Conservation (phyloP, 2,888 invertebrate species). For the Cheilosia soror region DNA sequence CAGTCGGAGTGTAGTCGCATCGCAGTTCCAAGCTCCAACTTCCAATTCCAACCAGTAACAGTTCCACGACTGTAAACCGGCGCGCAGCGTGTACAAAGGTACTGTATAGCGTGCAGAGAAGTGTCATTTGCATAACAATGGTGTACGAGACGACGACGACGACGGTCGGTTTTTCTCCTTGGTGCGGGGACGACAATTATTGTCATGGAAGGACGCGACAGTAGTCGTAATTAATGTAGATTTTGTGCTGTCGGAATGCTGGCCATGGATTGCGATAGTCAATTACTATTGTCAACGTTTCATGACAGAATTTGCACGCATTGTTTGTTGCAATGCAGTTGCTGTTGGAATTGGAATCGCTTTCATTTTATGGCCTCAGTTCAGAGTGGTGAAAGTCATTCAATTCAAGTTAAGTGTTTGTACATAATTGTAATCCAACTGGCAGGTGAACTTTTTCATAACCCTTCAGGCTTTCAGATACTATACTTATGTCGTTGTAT, state of each 20-base stretch:
- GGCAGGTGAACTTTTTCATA: too few species aligned
- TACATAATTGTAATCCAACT: too few species aligned
- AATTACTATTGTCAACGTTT: constrained; percentile 34
- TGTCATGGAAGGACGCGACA: constrained; percentile 71
- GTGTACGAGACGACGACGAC: constrained; percentile 26
- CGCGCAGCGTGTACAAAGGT: constrained; percentile 76
- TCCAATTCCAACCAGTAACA: too few species aligned
- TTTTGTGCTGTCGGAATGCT: constrained; percentile 53
- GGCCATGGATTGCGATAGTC: constrained; percentile 47
- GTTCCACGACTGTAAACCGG: not conserved
- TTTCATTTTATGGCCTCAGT: too few species aligned
- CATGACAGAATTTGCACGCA: constrained; percentile 17
- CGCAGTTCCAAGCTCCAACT: not conserved
- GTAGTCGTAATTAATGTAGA: constrained; percentile 66
- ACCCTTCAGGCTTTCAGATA: too few species aligned
- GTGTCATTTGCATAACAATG: constrained; percentile 84
- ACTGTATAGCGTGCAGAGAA: constrained; percentile 80
- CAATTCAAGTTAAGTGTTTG: too few species aligned
- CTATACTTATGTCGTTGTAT: too few species aligned
- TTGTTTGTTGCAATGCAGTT: not conserved
- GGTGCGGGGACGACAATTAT: constrained; percentile 61
- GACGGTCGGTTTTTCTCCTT: constrained; percentile 29
- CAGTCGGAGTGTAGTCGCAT: constrained; percentile 59
- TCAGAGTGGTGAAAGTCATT: too few species aligned
- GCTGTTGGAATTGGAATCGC: not conserved